Evolutionary conservation across 2,113 vertebrate species (phyloP).

Genomic region (Labeo catla): DNA sequence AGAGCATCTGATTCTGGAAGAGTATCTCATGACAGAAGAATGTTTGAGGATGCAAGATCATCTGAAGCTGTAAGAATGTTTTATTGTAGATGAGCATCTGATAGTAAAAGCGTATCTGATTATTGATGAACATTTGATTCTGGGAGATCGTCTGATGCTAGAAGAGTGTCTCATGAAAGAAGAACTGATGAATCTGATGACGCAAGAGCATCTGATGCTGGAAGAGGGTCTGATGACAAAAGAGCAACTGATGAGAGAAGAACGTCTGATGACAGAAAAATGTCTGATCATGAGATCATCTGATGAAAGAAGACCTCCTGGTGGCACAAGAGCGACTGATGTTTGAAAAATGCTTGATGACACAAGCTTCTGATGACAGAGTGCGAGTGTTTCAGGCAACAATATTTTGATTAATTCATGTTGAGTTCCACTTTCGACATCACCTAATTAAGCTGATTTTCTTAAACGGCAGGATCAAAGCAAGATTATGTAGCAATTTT

Average conservation of each 20-base stretch:
- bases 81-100: too few relatives aligned
- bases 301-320: background rate
- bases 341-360: background rate
- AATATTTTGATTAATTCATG: background rate
- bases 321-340: too few relatives aligned
- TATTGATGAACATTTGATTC: too few relatives aligned
- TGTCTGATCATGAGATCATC: background rate
- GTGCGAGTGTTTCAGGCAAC: background rate
- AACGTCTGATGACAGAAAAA: background rate
- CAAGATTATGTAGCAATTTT: background rate
- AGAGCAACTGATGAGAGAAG: background rate
- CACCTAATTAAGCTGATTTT: background rate
- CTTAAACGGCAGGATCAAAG: conserved; percentile 25
- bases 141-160: too few relatives aligned
- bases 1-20: too few relatives aligned
- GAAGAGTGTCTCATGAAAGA: too few relatives aligned
- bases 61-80: too few relatives aligned
- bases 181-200: too few relatives aligned
- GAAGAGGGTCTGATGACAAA: background rate
- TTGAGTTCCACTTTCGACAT: background rate
- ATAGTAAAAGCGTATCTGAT: too few relatives aligned
- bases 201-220: too few relatives aligned
- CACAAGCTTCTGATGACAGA: background rate
- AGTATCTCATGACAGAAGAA: too few relatives aligned
- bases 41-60: too few relatives aligned